Evolutionary conservation across 1,140 invertebrate genomes (phyloP), one percentile per base, ranked within the genome.

Genomic region (Lordiphosa collinella): DNA sequence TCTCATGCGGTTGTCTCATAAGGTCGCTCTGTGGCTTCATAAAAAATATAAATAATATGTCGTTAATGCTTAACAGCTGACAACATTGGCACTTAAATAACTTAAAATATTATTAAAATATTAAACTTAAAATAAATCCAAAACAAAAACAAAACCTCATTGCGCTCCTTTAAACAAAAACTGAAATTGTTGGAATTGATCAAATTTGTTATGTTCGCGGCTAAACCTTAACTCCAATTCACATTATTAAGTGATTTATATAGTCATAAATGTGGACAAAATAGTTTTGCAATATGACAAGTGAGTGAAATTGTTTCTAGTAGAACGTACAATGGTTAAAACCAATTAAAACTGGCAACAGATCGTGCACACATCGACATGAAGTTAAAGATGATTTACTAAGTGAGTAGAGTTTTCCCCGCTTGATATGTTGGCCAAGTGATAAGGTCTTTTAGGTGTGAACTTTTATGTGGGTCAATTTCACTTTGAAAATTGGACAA

Each of bases 221-320:
- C 11, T 31, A 59, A 51, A 62, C 55, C 32, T 9, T 8, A 38
- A 46, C 47, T 31, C n/a, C 47, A 3, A 9, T 31, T 10, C 29
- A 49, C 13, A 22, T 38, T 53, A 44, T 44, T 53, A 40, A 38
- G 13, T 52, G 49, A 25, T 44, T 49, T 47, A 48, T 36, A 41
- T 37, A 32, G 13, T 13, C 36, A 66, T 58, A 40, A 34, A 36
- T 59, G 36, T 31, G 44, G 12, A 12, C 10, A 48, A 13, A n/a
- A 12, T 38, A 48, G 22, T 31, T 47, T 47, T 16, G 29, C 38
- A 46, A 49, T 52, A 43, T 36, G 36, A 32, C 34, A 25, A 52
- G 59, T 61, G 74, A 47, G 46, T 57, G 11, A 71, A 58, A 68
- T 74, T 51, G 75, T 55, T 69, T 69, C 47, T 61, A 74, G 74